Evolutionary conservation across 1,140 invertebrate genomes (phyloP), one percentile per base, ranked within the genome.

Genomic region (Choristoneura fumiferana): DNA sequence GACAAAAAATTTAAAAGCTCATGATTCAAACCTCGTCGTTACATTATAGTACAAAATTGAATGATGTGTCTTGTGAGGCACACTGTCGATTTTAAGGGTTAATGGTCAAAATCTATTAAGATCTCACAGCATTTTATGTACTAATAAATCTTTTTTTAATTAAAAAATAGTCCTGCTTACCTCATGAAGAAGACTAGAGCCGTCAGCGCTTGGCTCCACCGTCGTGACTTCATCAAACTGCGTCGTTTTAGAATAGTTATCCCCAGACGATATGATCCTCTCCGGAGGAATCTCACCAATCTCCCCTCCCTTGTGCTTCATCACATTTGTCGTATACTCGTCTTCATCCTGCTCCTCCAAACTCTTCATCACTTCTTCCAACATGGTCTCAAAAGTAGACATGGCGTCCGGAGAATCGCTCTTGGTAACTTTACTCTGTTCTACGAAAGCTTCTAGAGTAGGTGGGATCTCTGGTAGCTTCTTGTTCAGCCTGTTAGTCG

Each of bases 331-430:
- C 10, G 79, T 80, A 57, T 90, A 90, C 69, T 90, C 89, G 54
- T 90, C 76, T 72, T 90, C 79, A 53, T 90, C 89, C 72, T 90
- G 88, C 63, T 90, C 84, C 69, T 90, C 89, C 58, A 90, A 81
- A 70, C 78, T 89, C 69, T 89, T 89, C 89, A 90, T 90, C 1
- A 90, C 88, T 67, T 90, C 88, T 80, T 90, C 89, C 34, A 90
- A 63, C 81, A 90, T 89, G 49, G 76, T 90, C 71, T 90, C 89
- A 65, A 90, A 89, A 17, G 83, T 89, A 0, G 87, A 89, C 73
- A 81, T 80, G 3, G 67, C 56, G 13, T 88, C 86, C 35, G 63
- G 58, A 0, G 74, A 69, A 52, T 85, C 82, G 40, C 63, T 74
- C 59, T 81, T 87, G 1, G 76, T 76, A 4, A 78, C 75, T 77